Evolutionary conservation across 1,140 invertebrate genomes (phyloP).

Genomic region (Drosophila kanapiae): DNA sequence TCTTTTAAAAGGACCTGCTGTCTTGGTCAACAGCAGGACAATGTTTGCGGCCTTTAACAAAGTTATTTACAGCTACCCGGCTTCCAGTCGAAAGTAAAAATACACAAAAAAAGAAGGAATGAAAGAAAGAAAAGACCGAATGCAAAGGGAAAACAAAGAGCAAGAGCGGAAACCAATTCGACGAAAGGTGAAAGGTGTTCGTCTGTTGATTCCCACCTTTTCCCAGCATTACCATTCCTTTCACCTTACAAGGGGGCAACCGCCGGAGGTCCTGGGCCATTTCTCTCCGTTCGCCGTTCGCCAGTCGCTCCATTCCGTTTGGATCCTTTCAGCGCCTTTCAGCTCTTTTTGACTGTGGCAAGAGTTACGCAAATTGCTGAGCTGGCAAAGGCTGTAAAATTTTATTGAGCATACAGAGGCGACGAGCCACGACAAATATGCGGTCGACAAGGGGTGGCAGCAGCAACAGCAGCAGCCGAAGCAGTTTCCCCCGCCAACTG

Average conservation of each 20-base stretch:
- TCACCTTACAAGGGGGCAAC: background rate
- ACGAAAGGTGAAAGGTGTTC: conserved; percentile 73
- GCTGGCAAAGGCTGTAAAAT: conserved; percentile 82
- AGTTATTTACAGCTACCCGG: conserved; percentile 62
- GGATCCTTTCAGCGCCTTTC: background rate
- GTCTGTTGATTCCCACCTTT: conserved; percentile 52
- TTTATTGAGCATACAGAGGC: conserved; percentile 74
- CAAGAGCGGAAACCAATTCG: conserved; percentile 43
- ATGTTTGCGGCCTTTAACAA: conserved; percentile 52
- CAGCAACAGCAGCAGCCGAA: background rate
- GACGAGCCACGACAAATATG: conserved; percentile 67
- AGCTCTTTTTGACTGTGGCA: conserved; percentile 23
- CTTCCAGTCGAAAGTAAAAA: conserved; percentile 41
- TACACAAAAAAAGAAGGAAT: conserved; percentile 12
- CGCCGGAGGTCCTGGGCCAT: conserved; percentile 24
- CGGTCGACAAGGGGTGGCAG: conserved; percentile 34
- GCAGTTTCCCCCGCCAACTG: conserved; percentile 3
- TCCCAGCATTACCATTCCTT: background rate
- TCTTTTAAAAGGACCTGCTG: conserved; percentile 18
- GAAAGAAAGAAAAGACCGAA: conserved; percentile 18
- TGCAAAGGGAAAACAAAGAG: conserved; percentile 16
- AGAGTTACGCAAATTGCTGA: conserved; percentile 80
- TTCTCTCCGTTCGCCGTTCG: background rate
- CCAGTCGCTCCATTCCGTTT: too few species aligned
- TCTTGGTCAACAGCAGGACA: conserved; percentile 24